Base-by-base conservation (phyloP, 53 echinoderm and acorn worm genomes). In the Actinopyga echinites region DNA sequence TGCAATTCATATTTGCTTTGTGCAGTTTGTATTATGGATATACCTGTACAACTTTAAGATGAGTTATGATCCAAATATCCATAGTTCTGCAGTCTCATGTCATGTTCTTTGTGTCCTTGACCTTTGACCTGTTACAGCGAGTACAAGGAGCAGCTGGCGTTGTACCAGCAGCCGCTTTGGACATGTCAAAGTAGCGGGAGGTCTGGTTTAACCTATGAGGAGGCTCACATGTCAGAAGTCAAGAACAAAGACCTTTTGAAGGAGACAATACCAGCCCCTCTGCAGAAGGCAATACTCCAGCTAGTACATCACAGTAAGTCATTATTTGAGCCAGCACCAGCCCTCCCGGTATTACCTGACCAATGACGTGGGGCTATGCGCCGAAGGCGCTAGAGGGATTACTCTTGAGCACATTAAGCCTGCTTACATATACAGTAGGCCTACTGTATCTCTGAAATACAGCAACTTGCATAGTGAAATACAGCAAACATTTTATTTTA, bases 261-360 rank as follows among this genome's bases (percentile, higher is more conserved):
- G 24, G 87, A 87, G 54, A 71, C 74, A 24, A 89, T 96, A 63
- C 91, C 96, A 0, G 44, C 44, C 31, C 84, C 84, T n/a, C 64
- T 96, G 30, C 93, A 96, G 88, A 91, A 86, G 34, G 44, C 81
- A 2, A 78, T 93, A 23, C 81, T 93, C 25, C 94, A 96, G 49
- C 74, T 87, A 55, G 91, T 91, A 11, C 96, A 96, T 80, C 96
- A 96, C 60, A 90, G 96, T 96, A 71, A 93, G 96, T 87, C n/a
- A 49, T n/a, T n/a, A n/a, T n/a, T n/a, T n/a, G n/a, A n/a, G n/a
- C n/a, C n/a, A n/a, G n/a, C n/a, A n/a, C n/a, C n/a, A n/a, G n/a
- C n/a, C n/a, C n/a, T n/a, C n/a, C n/a, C n/a, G n/a, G n/a, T n/a
- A n/a, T n/a, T n/a, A n/a, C n/a, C n/a, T n/a, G n/a, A n/a, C n/a